Percentiles rank a stretch among this genome's conserved stretches.
Conservation (phyloP, 2,888 invertebrate species). For the Leptopterna dolabrata region DNA sequence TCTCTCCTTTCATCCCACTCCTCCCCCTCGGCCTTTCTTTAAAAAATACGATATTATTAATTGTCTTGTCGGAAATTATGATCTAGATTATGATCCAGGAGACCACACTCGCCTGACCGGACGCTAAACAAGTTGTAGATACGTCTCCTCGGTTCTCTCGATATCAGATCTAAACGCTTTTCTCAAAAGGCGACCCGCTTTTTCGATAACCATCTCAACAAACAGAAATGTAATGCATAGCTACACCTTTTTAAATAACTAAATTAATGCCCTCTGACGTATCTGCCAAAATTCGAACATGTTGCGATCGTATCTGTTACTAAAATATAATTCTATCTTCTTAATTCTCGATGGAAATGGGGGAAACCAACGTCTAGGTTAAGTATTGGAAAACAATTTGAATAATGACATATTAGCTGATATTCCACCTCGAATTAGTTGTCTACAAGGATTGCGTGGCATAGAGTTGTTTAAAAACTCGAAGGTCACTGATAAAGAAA, state of each 20-base stretch:
- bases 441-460: too few species aligned
- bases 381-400: too few species aligned
- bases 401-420: too few species aligned
- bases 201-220: slow-evolving; percentile 8
- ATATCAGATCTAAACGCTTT: slow-evolving; percentile 20
- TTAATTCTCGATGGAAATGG: too few species aligned
- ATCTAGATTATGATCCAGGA: slow-evolving; percentile 21
- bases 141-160: not conserved
- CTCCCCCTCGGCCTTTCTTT: not conserved
- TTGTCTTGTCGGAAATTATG: slow-evolving; percentile 35
- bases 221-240: slow-evolving; percentile 3
- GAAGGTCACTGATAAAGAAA: too few species aligned
- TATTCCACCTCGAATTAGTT: too few species aligned
- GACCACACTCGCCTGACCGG: not conserved
- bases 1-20: not conserved
- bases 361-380: too few species aligned
- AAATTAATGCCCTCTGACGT: not conserved
- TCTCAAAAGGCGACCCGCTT: slow-evolving; percentile 25
- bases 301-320: not conserved
- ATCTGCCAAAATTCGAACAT: not conserved
- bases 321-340: too few species aligned
- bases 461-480: too few species aligned
- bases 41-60: slow-evolving; percentile 1
- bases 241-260: slow-evolving; percentile 16
- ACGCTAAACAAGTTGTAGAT: slow-evolving; percentile 10